A percentile compares a stretch with the other conserved stretches of the same genome.
phyloP scores from a whole-genome alignment of 1,140 invertebrate species.

The Portunus trituberculatus region DNA sequence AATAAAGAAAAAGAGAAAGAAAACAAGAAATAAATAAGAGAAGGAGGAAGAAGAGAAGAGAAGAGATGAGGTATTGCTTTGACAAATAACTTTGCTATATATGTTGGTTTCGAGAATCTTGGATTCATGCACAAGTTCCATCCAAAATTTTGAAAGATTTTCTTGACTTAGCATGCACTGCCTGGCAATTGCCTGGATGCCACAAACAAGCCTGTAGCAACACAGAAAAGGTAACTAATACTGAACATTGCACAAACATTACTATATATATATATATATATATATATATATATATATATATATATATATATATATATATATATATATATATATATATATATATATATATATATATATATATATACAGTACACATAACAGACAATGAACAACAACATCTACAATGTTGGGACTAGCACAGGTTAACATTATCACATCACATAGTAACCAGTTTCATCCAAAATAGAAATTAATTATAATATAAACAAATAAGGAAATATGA shows the following conservation, averaged over 20 bases:
- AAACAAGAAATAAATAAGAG: no score
- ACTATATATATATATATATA: constrained; percentile 17
- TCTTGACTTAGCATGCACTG: not conserved
- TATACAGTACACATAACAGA: not conserved
- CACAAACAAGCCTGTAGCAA: not conserved
- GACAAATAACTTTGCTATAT: not conserved
- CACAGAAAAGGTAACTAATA: not conserved
- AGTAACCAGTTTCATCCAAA: not conserved
- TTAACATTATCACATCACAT: not conserved
- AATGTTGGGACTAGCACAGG: not conserved
- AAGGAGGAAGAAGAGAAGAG: no score
- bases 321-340: constrained; percentile 55
- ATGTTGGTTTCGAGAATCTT: not conserved
- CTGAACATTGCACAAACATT: not conserved
- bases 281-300: constrained; percentile 48
- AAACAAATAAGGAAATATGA: not conserved
- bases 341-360: not conserved
- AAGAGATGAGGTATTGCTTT: no score
- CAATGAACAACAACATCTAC: not conserved
- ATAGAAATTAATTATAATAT: no score
- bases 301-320: constrained; percentile 28
- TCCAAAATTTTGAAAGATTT: not conserved
- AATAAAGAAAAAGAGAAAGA: no score
- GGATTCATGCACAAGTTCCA: not conserved
- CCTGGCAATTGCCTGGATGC: not conserved